Percentiles rank a stretch among this genome's conserved stretches.
Conservation (phyloP, 23 tunicate genomes). For the Diplosoma virens region DNA sequence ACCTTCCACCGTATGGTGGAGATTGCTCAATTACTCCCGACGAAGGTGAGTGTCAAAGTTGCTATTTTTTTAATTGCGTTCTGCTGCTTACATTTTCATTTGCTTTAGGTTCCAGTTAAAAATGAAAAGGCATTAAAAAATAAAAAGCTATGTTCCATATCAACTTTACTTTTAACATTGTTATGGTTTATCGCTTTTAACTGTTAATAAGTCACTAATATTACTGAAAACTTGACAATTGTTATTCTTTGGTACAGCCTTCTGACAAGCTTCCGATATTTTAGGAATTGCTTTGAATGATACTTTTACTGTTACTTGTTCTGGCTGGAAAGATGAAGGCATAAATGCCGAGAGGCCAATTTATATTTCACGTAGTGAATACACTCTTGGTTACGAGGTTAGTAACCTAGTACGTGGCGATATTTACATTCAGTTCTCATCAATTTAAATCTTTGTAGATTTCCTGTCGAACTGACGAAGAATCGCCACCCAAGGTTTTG, state of each 20-base stretch:
- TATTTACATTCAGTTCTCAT: neutral
- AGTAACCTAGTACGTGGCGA: neutral
- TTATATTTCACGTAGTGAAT: slow-evolving; percentile 32
- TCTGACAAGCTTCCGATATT: no score
- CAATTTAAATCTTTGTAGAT: no score
- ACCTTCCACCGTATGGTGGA: slow-evolving; percentile 76
- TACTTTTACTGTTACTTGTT: slow-evolving; percentile 58
- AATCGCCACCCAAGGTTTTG: neutral
- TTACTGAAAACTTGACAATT: no score
- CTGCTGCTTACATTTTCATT: no score
- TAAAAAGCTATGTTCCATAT: no score
- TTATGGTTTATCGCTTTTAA: no score
- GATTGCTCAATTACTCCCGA: slow-evolving; percentile 47
- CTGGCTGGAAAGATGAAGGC: slow-evolving; percentile 86
- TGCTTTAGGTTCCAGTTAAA: no score
- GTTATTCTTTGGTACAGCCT: no score
- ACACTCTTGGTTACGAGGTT: slow-evolving; percentile 57
- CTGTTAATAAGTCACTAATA: no score
- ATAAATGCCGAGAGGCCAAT: slow-evolving; percentile 50
- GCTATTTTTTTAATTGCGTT: neutral
- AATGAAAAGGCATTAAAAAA: no score
- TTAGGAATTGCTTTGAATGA: slow-evolving; percentile 53
- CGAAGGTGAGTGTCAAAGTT: slow-evolving; percentile 34
- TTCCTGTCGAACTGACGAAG: neutral
- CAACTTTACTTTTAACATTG: no score